Evolutionary conservation across 2,888 invertebrate genomes (phyloP).

Genomic region (Lordiphosa andalusiaca): DNA sequence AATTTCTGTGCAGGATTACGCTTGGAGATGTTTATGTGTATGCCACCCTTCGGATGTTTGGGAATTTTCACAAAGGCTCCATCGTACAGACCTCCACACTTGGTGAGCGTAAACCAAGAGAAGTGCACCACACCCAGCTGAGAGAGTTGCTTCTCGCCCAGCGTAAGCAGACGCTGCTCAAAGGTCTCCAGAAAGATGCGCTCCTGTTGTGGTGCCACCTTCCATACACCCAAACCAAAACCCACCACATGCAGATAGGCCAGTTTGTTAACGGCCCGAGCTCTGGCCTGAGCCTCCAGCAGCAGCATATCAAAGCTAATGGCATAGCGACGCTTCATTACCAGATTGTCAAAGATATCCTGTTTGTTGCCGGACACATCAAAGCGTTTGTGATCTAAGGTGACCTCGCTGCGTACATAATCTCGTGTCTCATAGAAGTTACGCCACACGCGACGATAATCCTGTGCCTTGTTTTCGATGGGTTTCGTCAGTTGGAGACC

Average conservation of each 20-base stretch:
- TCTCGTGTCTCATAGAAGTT: conserved; percentile 68
- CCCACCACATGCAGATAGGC: conserved; percentile 86
- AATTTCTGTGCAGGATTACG: conserved; percentile 83
- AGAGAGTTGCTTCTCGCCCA: conserved; percentile 80
- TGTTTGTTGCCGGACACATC: conserved; percentile 62
- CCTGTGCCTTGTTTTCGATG: conserved; percentile 37
- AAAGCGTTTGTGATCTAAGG: conserved; percentile 69
- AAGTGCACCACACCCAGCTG: conserved; percentile 85
- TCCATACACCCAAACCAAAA: conserved; percentile 86
- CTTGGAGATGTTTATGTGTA: conserved; percentile 82
- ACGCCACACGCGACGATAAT: conserved; percentile 71
- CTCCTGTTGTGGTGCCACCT: conserved; percentile 83
- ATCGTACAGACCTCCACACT: conserved; percentile 81
- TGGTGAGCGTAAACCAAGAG: conserved; percentile 82
- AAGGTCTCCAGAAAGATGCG: conserved; percentile 85
- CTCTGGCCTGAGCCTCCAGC: conserved; percentile 84
- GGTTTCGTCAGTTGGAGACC: conserved; percentile 16
- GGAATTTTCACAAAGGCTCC: conserved; percentile 75
- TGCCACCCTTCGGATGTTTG: conserved; percentile 79
- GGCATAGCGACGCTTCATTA: conserved; percentile 80
- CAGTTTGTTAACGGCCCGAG: conserved; percentile 80
- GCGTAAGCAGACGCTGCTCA: conserved; percentile 82
- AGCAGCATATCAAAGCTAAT: conserved; percentile 84
- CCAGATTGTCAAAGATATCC: conserved; percentile 76
- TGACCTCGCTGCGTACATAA: conserved; percentile 52